Evolutionary conservation across 2,113 vertebrate species (phyloP), one percentile per base, ranked within the genome.

Genomic region (Larimichthys crocea): DNA sequence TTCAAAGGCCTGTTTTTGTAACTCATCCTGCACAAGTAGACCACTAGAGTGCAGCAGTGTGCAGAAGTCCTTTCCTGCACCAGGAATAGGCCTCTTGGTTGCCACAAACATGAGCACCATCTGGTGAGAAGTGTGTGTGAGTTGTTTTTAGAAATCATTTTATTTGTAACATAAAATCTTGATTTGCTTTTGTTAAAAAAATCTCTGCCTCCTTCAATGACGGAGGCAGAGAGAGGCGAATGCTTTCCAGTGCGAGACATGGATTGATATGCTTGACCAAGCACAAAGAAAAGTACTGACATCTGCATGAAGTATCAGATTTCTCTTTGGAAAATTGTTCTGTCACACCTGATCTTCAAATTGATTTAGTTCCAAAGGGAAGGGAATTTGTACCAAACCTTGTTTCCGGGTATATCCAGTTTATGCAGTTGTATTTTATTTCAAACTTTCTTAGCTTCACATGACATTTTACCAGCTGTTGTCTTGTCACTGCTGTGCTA

Each of bases 21-120:
- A 42, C 5, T 26, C 4, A n/a, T 22, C 17, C 8, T 62, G n/a
- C 53, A 59, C 4, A 22, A 42, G 5, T 15, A 11, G 44, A 17
- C 84, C 84, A 3, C 60, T 74, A 76, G 88, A 69, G 76, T 62
- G 83, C 83, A 87, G 83, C 77, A 78, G 29, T 65, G 57, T 65
- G 46, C 75, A 53, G 22, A 3, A 49, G 52, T 49, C 4, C 9
- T n/a, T 56, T 56, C 17, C 66, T 50, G 42, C 31, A 77, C 3
- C 26, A 49, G 16, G 10, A 42, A 44, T 42, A 16, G 10, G 3
- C 17, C 4, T 19, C 15, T 29, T 46, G 3, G 22, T 8, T 71
- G 44, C 48, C n/a, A 1, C n/a, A 60, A 35, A 11, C 57, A 62
- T 42, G 9, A 80, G 42, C 80, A 9, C 55, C 60, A 20, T 66